Base-by-base conservation (phyloP, 2,797 vertebrate genomes). In the Cyprinodon diabolis region DNA sequence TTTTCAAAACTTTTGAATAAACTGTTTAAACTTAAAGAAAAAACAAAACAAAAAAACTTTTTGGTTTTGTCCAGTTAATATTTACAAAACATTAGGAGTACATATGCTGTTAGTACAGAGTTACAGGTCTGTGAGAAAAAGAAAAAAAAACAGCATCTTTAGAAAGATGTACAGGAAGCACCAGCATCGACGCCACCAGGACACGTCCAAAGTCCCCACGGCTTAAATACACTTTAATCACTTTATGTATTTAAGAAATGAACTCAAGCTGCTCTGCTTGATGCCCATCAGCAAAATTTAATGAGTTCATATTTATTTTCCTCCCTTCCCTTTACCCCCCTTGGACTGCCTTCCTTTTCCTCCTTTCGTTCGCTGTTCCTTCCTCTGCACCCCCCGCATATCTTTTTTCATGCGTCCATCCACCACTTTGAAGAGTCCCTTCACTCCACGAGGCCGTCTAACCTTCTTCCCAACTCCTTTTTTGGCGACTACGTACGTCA, bases 371-470 rank as follows among this genome's bases (percentile, higher is more conserved):
- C 49, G 79, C 87, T 96, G 95, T 0, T 97, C 96, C 72, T 95
- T 96, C 43, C 91, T 93, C 66, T 96, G 94, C 87, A 94, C 93
- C 68, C 94, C 96, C 71, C 96, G 93, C 82, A 95, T 90, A n/a
- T 99, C 98, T 81, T 99, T 99, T 92, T 99, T 99, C 96, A 99
- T 96, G 72, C 98, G 95, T 8, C 95, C 87, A 68, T 99, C 98
- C 1, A 99, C 98, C 7, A 99, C 97, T 72, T 97, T 97, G 91
- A 98, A 99, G 23, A 96, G 91, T 21, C 98, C 98, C 84, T 97
- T 97, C 57, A 99, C 90, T 0, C 98, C 98, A 0, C 95, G 87
- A 1, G 98, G 98, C 5, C 98, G 94, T 4, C 94, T 93, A 54
- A 98, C 95, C 9, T 96, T 97, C 57, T 80, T 95, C 0, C 98